Base-by-base conservation (phyloP, 2,113 vertebrate species). In the Ramphastos sulfuratus region DNA sequence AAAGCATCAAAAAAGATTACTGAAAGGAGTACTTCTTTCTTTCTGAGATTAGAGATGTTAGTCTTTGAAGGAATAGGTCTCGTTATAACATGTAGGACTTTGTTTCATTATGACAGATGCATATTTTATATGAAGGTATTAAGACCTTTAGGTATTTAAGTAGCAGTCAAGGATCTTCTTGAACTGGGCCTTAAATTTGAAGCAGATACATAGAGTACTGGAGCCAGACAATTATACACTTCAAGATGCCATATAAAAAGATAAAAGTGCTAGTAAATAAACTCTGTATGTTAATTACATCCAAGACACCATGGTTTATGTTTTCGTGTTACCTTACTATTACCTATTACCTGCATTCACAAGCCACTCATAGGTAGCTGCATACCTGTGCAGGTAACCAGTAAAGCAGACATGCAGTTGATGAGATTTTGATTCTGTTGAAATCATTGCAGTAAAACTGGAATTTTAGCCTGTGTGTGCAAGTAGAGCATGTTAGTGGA, bases 361-460 rank as follows among this genome's bases (percentile, higher is more conserved):
- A 65, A 87, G 60, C 81, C 28, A 64, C 87, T 91, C 37, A 64
- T 33, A 64, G 85, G n/a, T n/a, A 85, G 23, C 42, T 77, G 64
- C 30, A 13, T 91, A 64, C 87, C 89, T 93, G 77, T 80, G 52
- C 67, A 67, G 64, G 55, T 82, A 93, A 63, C 64, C 71, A 89
- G 59, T 82, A 89, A 82, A 82, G 81, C 64, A 92, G 80, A 91
- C 35, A 39, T 37, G 12, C 60, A 80, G 4, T 60, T 70, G 71
- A 77, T 87, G 95, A 85, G 64, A 56, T 85, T 87, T 73, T 79
- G 63, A 31, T 24, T 67, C 39, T 46, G 20, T 14, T 44, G 46
- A 79, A 93, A 58, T 95, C 67, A 48, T 70, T 89, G 42, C 14
- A 77, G 16, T 27, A 56, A 70, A 80, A 42, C 37, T 89, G 58